phyloP scores from a whole-genome alignment of 2,113 vertebrate genomes.

The Antigone vipio region DNA sequence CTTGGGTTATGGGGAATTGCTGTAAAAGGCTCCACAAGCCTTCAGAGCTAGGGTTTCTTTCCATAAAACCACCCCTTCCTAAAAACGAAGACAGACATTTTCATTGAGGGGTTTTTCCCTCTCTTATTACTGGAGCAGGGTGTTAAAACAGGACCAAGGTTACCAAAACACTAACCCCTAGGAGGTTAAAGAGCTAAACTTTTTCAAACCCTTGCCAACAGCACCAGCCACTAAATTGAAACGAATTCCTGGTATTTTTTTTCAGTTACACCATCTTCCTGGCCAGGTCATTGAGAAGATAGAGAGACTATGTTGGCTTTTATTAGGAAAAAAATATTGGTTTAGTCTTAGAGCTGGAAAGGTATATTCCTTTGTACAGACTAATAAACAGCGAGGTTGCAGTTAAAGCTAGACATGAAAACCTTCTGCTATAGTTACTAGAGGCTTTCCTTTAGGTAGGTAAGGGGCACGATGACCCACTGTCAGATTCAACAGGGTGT shows the following conservation, averaged over 20 bases:
- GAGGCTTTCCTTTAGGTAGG: neutral
- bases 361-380: neutral
- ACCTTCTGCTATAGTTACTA: neutral
- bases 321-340: conserved; percentile 5
- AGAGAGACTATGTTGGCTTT: neutral
- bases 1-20: neutral
- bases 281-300: neutral
- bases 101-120: neutral
- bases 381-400: neutral
- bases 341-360: neutral
- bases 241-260: neutral
- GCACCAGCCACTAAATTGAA: neutral
- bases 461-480: neutral
- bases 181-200: neutral
- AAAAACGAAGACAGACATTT: neutral
- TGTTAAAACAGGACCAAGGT: neutral
- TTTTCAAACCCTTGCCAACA: neutral
- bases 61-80: neutral
- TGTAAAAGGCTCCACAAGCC: neutral
- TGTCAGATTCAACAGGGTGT: neutral
- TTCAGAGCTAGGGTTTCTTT: neutral
- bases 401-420: neutral
- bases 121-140: neutral
- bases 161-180: neutral
- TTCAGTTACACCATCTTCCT: neutral